Evolutionary conservation across 2,113 vertebrate species (phyloP), one percentile per base, ranked within the genome.

Genomic region (Galemys pyrenaicus): DNA sequence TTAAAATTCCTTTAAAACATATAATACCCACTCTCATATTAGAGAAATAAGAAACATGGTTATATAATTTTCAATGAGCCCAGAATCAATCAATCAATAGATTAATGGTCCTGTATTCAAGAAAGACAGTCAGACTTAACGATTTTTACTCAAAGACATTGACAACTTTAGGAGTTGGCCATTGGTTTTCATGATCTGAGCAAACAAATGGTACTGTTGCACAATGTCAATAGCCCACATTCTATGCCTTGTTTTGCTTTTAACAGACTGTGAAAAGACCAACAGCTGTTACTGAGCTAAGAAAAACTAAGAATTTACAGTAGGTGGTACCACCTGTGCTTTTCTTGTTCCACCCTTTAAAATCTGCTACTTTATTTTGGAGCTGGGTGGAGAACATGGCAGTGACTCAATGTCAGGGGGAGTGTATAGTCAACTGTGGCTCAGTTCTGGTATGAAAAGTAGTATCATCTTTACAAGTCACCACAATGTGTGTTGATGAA

Each of bases 201-300:
- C 41, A 95, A 95, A 94, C 85, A 87, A 94, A 96, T 70, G 49
- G 60, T 24, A 67, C 82, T 94, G 93, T 96, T 96, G 77, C 80
- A 65, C 95, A 58, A 79, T 79, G 74, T 82, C 46, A 96, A 80
- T 26, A 95, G 46, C 82, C 89, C 81, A 89, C 41, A 88, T 64
- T 35, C 62, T 97, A 84, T 95, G 94, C 68, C 92, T 96, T 93
- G 49, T 32, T 95, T 97, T 97, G 82, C 96, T 91, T 89, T 96
- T 85, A 97, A 89, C 51, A 74, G 77, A 96, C 79, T 89, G 54
- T 91, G 94, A 95, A 94, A 98, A 97, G 54, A 97, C 60, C 87
- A 96, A 94, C 96, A 97, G 96, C 96, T 97, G 96, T 87, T 96
- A 75, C 62, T 51, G 49, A 94, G 81, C 85, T 96, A 90, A 96